Percentiles rank a stretch among this genome's conserved stretches.
Evolutionary conservation across 92 coral and sea anemone genomes (phyloP).

Genomic region (Muricea muricata): DNA sequence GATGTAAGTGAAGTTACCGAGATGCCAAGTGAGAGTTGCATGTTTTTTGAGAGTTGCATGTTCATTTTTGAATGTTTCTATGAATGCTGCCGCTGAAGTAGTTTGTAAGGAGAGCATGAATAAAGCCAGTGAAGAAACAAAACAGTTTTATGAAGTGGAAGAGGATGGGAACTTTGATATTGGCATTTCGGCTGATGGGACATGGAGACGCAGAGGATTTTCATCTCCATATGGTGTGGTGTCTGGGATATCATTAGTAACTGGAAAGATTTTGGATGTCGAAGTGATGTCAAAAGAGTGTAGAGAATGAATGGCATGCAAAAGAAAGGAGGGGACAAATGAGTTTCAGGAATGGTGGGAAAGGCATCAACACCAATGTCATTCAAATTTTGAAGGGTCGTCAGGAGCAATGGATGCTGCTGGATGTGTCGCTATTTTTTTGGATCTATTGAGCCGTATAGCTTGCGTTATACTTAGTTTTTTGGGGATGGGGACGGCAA

Average conservation of each 20-base stretch:
- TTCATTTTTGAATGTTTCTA: too few species aligned
- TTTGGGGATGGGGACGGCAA: slow-evolving; percentile 66
- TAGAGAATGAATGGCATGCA: too few species aligned
- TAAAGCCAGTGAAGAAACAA: neutral
- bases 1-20: too few species aligned
- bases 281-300: too few species aligned
- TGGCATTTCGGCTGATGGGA: slow-evolving; percentile 62
- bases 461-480: slow-evolving; percentile 47
- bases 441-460: slow-evolving; percentile 52
- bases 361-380: slow-evolving; percentile 53
- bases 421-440: slow-evolving; percentile 47
- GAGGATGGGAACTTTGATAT: slow-evolving; percentile 25
- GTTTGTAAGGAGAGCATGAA: too few species aligned
- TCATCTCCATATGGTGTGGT: slow-evolving; percentile 28
- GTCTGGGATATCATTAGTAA: too few species aligned
- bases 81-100: too few species aligned
- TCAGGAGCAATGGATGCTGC: too few species aligned
- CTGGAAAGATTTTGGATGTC: too few species aligned
- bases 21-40: too few species aligned
- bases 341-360: slow-evolving; percentile 66
- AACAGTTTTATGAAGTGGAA: slow-evolving; percentile 16
- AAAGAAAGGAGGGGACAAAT: too few species aligned
- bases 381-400: slow-evolving; percentile 50
- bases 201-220: slow-evolving; percentile 63
- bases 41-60: too few species aligned